A percentile compares a stretch with the other conserved stretches of the same genome.
Conservation (phyloP, 2,113 vertebrate genomes). For the Anolis sagrei region DNA sequence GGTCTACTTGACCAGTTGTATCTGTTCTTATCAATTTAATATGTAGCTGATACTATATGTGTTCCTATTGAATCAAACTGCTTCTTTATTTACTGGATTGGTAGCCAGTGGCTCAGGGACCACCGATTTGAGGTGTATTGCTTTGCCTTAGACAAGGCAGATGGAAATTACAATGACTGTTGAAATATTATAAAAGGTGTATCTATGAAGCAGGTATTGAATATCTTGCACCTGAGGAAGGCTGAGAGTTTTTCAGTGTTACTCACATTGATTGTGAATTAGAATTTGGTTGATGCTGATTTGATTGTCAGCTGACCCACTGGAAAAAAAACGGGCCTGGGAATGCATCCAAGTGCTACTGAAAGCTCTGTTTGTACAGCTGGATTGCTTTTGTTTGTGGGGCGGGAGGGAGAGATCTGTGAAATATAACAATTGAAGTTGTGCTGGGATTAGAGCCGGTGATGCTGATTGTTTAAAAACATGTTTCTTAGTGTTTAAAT, state of each 20-base stretch:
- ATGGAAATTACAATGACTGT: not conserved
- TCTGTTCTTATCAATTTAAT: too few species aligned
- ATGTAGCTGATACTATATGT: too few species aligned
- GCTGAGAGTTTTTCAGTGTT: not conserved
- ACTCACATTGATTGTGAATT: not conserved
- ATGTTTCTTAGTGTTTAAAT: not conserved
- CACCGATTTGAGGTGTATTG: too few species aligned
- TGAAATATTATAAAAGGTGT: not conserved
- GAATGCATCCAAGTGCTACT: not conserved
- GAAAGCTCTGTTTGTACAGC: conserved; percentile 28
- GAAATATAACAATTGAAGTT: not conserved
- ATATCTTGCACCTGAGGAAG: not conserved
- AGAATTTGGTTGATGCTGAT: not conserved
- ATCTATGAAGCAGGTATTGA: not conserved
- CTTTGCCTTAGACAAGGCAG: not conserved
- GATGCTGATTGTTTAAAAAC: not conserved
- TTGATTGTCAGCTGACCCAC: conserved; percentile 4
- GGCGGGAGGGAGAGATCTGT: not conserved
- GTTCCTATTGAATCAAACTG: too few species aligned
- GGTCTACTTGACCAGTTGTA: too few species aligned
- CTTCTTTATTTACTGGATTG: too few species aligned
- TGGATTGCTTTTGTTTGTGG: not conserved
- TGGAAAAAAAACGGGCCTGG: not conserved
- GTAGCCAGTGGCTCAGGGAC: too few species aligned
- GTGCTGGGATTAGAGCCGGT: not conserved